Base-by-base conservation (phyloP, 2,113 vertebrate species). In the Sinocyclocheilus anshuiensis region DNA sequence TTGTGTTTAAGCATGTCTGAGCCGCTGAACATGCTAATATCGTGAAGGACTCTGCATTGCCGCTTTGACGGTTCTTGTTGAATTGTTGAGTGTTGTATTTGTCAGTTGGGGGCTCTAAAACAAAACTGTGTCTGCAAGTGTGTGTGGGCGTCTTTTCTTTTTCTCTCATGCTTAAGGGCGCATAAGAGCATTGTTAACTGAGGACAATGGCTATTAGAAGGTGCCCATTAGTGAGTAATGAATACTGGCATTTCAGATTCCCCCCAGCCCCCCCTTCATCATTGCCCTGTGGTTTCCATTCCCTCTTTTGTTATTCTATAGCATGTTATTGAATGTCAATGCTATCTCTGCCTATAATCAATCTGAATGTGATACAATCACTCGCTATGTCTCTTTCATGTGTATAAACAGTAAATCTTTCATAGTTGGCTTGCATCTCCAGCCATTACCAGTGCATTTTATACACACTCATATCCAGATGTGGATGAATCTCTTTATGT, bases 161-260 rank as follows among this genome's bases (percentile, higher is more conserved):
- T 39, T 45, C 50, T 86, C 53, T 86, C n/a, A 63, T 81, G 79
- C 79, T 76, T 77, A 82, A 75, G 2, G 67, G 71, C 12, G 26
- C 55, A 86, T 76, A 36, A 77, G 72, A 42, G 42, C 59, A 77
- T 83, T 86, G 86, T 86, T 82, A 67, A 50, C 26, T 0, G 29
- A 39, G 20, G 29, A 86, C 86, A 86, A 77, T 86, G 55, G 71
- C 55, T 55, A 42, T 63, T 48, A 82, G 71, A 77, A 63, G 57
- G 71, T 76, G 45, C n/a, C 29, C 59, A 65, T 86, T 83, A 82
- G 26, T 50, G 79, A 63, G 26, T 76, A 77, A 65, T 13, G 2
- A 86, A 86, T 42, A 48, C 71, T 69, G 29, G 13, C 24, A 18
- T 65, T 80, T 76, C 39, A 76, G 69, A 53, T 18, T 29, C 29